Base-by-base conservation (phyloP, 1,140 invertebrate species). In the Calycopis cecrops region DNA sequence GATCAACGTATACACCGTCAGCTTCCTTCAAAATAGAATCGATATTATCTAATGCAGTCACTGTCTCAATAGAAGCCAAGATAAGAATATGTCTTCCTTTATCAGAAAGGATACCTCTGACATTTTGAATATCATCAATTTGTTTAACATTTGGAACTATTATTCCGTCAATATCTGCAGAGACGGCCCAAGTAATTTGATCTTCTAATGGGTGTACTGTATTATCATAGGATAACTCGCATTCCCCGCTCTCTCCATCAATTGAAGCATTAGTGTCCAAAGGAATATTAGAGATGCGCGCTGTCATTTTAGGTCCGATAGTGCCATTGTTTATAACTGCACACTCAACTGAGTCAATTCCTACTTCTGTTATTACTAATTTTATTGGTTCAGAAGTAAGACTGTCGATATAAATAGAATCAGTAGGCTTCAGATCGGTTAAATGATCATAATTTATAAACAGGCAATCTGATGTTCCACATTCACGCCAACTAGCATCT, bases 1-100 rank as follows among this genome's bases (percentile, higher is more conserved):
- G 81, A 55, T 92, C 92, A 37, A 93, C 87, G 89, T 92, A 93
- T 33, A 93, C 88, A 34, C 92, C 92, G 85, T 94, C 92, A 35
- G 89, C 79, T 62, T 86, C 90, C n/a, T 76, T 71, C 50, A 94
- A 79, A 68, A 94, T 91, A 58, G 89, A 88, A 77, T 92, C 91
- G 68, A 93, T 90, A 62, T 91, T 91, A 70, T 90, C 88, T n/a
- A 92, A 85, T 12, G 91, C 92, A 67, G 92, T 79, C 55, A 91
- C 88, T 58, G 92, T 91, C 64, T 93, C 92, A 65, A 93, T 91
- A 69, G 91, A 92, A 58, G 91, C 79, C 68, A 87, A 77, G 4
- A 87, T 67, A 34, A 87, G 70, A 52, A 87, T 73, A 65, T 87
- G 82, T 67, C 84, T 87, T 35, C 82, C 85, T 59, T 79, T 85